Conservation (phyloP, 1,140 invertebrate genomes). For the Drosophila repleta region DNA sequence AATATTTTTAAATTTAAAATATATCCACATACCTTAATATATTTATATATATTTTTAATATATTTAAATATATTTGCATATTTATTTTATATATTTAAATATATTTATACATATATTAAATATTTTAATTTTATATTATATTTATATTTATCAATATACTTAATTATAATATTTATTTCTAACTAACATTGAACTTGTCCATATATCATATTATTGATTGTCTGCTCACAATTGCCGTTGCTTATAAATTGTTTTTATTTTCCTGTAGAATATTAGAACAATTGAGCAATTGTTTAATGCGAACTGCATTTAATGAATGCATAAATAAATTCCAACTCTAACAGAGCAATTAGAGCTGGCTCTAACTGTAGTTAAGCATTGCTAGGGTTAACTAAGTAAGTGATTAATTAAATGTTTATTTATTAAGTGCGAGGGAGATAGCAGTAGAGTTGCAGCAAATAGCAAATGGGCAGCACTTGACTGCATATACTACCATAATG, state of each 20-base stretch:
- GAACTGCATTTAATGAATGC: not conserved
- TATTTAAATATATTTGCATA: too few relatives aligned
- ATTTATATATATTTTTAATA: too few relatives aligned
- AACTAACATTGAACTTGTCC: conserved; percentile 24
- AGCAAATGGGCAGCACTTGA: too few relatives aligned
- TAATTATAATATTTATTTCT: not conserved
- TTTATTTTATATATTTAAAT: too few relatives aligned
- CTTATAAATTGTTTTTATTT: conserved; percentile 10
- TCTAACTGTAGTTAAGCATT: conserved; percentile 18
- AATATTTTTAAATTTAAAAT: too few relatives aligned
- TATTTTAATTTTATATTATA: too few relatives aligned
- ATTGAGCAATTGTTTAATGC: conserved; percentile 22
- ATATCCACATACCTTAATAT: too few relatives aligned
- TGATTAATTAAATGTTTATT: not conserved
- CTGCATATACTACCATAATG: too few relatives aligned
- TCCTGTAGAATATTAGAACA: conserved; percentile 22
- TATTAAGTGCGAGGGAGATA: not conserved
- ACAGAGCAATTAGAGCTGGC: conserved; percentile 13
- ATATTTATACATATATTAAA: too few relatives aligned
- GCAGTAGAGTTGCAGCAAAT: too few relatives aligned
- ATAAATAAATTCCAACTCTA: conserved; percentile 7
- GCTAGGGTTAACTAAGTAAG: not conserved
- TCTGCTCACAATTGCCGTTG: conserved; percentile 35
- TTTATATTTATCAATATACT: too few relatives aligned
- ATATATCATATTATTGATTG: conserved; percentile 15